phyloP scores from a whole-genome alignment of 2,888 invertebrate genomes.

The Rhagonycha fulva region DNA sequence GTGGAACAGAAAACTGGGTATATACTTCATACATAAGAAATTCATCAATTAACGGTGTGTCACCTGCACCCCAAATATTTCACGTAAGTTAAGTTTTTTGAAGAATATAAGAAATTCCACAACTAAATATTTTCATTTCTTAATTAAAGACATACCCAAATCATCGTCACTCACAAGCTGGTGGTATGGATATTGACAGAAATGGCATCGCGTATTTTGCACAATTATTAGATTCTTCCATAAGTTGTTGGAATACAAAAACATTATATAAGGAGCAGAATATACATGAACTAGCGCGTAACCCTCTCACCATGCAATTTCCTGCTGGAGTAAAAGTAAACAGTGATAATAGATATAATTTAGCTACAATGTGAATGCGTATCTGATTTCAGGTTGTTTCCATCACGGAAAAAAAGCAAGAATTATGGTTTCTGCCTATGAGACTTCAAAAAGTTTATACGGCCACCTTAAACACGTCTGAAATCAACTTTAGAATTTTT shows the following conservation, averaged over 20 bases:
- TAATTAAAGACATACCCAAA: constrained; percentile 57
- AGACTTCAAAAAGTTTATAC: constrained; percentile 71
- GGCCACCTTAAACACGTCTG: constrained; percentile 59
- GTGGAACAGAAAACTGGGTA: constrained; percentile 68
- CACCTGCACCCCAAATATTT: constrained; percentile 60
- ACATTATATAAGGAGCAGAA: constrained; percentile 63
- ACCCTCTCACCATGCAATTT: constrained; percentile 70
- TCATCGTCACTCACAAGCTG: constrained; percentile 68
- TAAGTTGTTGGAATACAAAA: constrained; percentile 75
- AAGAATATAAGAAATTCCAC: neutral
- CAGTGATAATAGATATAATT: neutral
- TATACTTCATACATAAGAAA: constrained; percentile 66
- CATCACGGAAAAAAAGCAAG: constrained; percentile 61
- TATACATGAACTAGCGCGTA: constrained; percentile 60
- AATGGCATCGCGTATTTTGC: constrained; percentile 75
- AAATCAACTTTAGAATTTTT: constrained; percentile 72
- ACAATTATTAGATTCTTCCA: constrained; percentile 66
- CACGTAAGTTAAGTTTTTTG: constrained; percentile 54
- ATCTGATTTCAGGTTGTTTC: constrained; percentile 55
- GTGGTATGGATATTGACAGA: constrained; percentile 71
- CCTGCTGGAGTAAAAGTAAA: constrained; percentile 69
- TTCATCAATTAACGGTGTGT: constrained; percentile 56
- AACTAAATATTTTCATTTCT: neutral
- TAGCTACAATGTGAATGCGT: neutral
- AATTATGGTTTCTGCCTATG: constrained; percentile 69